Base-by-base conservation (phyloP, 2,797 vertebrate species). In the Calcarius lapponicus region DNA sequence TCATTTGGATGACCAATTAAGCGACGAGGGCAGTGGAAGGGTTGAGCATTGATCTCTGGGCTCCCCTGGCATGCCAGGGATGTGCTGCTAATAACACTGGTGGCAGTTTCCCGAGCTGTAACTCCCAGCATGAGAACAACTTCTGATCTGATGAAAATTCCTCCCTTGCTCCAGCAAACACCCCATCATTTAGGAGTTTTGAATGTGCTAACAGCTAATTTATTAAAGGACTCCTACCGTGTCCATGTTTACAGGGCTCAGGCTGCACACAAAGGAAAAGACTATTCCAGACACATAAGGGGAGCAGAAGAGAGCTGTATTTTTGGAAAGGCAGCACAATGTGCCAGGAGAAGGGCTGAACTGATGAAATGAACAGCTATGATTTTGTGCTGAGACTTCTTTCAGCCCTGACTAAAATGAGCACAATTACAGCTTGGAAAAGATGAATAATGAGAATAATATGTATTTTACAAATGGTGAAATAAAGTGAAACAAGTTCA, bases 141-240 rank as follows among this genome's bases (percentile, higher is more conserved):
- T 90, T 67, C 91, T 81, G 80, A 91, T 88, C 88, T 92, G 92
- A 92, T n/a, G 71, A 86, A 93, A 94, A 94, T 83, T 89, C 89
- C 40, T 73, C 83, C 71, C 86, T 90, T 4, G 1, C 60, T 93
- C 78, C 80, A 90, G 94, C 86, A 71, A 93, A 93, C 92, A 92
- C 91, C 76, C 83, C 32, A 91, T 92, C 40, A 0, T 76, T 95
- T 80, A 73, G 83, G 76, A 86, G 90, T 84, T 93, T 24, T 80
- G 85, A 86, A 92, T 66, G 90, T 88, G 86, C 92, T 92, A 94
- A 94, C 91, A 95, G 94, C 80, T 95, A 82, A 93, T 96, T 96
- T 92, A 94, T 94, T 93, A 93, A 80, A 92, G 56, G 66, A 54
- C 80, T 92, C 95, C 95, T 60, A 82, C 86, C 16, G 22, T 36